Percentiles rank a stretch among this genome's conserved stretches.
Conservation (phyloP, 2,113 vertebrate species). For the Rhinopomastus cyanomelas region DNA sequence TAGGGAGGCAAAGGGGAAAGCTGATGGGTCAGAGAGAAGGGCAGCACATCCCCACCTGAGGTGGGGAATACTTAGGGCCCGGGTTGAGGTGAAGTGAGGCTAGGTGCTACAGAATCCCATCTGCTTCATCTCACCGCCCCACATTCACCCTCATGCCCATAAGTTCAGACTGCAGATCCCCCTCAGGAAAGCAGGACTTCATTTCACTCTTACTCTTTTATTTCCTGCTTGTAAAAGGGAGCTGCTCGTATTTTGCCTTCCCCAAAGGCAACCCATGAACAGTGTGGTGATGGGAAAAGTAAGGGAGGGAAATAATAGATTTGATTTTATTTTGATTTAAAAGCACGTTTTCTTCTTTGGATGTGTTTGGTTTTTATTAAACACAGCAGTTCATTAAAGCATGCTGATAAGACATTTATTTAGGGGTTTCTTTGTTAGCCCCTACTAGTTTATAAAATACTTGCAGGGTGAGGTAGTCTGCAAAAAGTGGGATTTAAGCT, state of each 20-base stretch:
- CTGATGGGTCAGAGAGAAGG: neutral
- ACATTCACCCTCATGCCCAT: accelerated
- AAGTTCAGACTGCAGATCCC: neutral
- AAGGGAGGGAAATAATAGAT: neutral
- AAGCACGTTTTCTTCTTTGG: neutral
- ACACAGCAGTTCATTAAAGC: neutral
- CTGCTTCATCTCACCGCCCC: accelerated
- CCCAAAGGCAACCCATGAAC: neutral
- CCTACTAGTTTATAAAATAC: neutral
- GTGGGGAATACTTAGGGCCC: neutral
- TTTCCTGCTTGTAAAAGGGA: neutral
- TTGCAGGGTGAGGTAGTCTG: neutral
- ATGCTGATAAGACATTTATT: neutral
- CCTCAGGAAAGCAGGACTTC: neutral
- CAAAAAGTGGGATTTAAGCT: neutral
- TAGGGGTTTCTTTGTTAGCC: neutral
- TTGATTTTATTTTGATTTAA: neutral
- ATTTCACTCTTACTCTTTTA: neutral
- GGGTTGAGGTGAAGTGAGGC: too few species aligned
- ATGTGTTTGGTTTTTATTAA: conserved; percentile 24
- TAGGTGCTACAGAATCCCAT: accelerated
- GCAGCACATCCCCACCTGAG: neutral
- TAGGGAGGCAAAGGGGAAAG: neutral
- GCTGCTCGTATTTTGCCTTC: neutral
- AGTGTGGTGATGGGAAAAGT: neutral